Conservation (phyloP, 1,140 invertebrate species). For the Papilio helenus region DNA sequence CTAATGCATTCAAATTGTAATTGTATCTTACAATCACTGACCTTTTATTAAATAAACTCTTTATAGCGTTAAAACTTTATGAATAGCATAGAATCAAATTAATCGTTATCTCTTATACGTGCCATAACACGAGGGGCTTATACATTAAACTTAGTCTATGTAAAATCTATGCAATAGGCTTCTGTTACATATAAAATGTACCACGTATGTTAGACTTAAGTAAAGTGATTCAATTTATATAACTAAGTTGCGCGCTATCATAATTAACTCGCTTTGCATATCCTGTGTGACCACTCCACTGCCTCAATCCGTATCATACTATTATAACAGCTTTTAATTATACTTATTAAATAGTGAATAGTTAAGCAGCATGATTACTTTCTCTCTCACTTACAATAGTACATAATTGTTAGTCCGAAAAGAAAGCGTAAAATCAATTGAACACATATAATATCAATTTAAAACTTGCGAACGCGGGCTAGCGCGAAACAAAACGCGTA, state of each 20-base stretch:
- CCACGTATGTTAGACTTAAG: too few relatives aligned
- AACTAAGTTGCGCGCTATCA: neutral
- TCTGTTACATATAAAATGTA: neutral
- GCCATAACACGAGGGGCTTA: neutral
- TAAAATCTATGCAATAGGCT: neutral
- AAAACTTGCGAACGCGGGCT: neutral
- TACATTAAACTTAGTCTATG: neutral
- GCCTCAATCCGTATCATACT: neutral
- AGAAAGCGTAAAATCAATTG: neutral
- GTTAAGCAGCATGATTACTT: neutral
- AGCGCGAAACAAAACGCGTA: neutral
- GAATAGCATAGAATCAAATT: neutral
- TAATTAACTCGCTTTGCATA: neutral
- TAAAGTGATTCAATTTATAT: constrained; percentile 1
- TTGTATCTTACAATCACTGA: neutral
- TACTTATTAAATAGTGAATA: neutral
- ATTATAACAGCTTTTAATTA: neutral
- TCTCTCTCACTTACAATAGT: neutral
- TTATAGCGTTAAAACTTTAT: neutral
- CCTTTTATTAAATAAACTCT: neutral
- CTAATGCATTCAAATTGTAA: constrained; percentile 5
- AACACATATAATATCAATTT: neutral
- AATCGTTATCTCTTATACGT: neutral
- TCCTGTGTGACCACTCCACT: neutral
- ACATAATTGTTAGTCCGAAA: neutral